Conservation (phyloP, 2,888 invertebrate species). For the Melanchra persicariae region DNA sequence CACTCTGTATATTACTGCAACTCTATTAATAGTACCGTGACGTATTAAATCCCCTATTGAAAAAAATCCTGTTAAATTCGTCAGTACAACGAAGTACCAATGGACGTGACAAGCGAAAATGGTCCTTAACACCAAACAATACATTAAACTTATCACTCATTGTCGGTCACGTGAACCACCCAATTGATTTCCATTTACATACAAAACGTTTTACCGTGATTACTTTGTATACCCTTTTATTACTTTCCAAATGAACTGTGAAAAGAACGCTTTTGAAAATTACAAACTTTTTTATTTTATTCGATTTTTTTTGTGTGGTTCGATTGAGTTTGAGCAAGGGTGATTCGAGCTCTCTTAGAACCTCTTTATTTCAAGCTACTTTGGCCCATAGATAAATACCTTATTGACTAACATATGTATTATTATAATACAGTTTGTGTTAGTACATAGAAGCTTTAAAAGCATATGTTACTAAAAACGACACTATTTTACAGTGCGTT, state of each 20-base stretch:
- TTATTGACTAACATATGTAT: too few relatives aligned
- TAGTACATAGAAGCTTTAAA: too few relatives aligned
- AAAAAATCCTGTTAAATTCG: background rate
- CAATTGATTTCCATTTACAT: constrained; percentile 85
- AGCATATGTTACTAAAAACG: too few relatives aligned
- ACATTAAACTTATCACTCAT: constrained; percentile 45
- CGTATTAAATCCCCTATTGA: background rate
- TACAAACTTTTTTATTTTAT: constrained; percentile 58
- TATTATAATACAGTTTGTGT: too few relatives aligned
- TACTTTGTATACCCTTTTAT: constrained; percentile 80
- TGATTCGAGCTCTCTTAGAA: too few relatives aligned
- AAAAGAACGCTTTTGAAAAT: constrained; percentile 72
- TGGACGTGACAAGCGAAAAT: constrained; percentile 52
- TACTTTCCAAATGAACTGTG: constrained; percentile 76
- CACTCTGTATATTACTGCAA: background rate
- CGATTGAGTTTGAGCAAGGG: constrained; percentile 3
- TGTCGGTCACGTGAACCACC: constrained; percentile 66
- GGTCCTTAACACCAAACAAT: constrained; percentile 44
- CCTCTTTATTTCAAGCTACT: too few relatives aligned
- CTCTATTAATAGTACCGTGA: background rate
- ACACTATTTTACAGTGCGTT: too few relatives aligned
- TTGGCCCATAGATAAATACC: too few relatives aligned
- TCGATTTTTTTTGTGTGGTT: background rate
- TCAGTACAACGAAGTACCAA: constrained; percentile 35
- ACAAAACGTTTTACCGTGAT: constrained; percentile 82